Percentiles rank a stretch among this genome's conserved stretches.
phyloP scores from a whole-genome alignment of 2,888 invertebrate genomes.

The Machimus rusticus region DNA sequence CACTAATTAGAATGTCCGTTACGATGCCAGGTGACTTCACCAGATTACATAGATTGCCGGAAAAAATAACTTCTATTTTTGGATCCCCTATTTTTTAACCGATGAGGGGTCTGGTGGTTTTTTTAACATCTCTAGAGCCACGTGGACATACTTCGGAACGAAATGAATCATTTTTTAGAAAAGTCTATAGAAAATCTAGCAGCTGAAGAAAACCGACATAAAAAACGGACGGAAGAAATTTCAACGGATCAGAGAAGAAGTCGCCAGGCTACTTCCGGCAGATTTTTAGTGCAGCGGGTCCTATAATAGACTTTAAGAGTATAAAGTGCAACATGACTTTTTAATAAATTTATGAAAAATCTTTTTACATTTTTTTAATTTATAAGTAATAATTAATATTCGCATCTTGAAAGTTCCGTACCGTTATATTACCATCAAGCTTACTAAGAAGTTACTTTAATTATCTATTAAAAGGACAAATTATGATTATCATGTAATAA shows the following conservation, averaged over 20 bases:
- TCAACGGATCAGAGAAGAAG: neutral
- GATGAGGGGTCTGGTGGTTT: neutral
- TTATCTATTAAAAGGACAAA: no score
- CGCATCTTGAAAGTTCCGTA: no score
- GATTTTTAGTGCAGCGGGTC: neutral
- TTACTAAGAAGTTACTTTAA: no score
- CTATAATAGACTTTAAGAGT: neutral
- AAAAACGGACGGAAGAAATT: neutral
- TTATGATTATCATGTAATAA: no score
- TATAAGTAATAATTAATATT: no score
- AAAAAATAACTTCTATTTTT: neutral
- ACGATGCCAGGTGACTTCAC: slow-evolving; percentile 27
- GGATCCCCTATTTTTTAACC: slow-evolving; percentile 6
- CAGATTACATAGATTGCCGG: neutral
- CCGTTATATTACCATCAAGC: no score
- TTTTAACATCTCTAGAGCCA: neutral
- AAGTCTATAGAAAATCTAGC: neutral
- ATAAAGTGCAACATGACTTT: neutral
- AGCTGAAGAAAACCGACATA: neutral
- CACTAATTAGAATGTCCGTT: slow-evolving; percentile 35
- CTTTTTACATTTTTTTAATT: no score
- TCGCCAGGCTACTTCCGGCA: neutral
- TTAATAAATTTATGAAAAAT: neutral
- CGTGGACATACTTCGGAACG: neutral
- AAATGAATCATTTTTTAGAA: slow-evolving; percentile 32